phyloP scores from a whole-genome alignment of 1,140 invertebrate species.

The Drosophila jambulina region DNA sequence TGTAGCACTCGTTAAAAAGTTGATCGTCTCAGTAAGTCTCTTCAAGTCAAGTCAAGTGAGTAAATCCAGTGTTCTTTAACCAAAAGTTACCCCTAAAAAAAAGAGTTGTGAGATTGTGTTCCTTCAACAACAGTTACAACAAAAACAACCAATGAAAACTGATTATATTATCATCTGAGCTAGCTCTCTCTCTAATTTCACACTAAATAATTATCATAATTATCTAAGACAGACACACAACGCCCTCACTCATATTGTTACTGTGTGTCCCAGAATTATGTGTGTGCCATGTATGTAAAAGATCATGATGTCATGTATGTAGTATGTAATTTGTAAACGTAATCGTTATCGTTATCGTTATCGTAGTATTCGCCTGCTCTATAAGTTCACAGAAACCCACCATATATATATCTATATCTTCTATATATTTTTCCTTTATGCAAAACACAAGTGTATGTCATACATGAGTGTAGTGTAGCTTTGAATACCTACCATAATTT shows the following conservation, averaged over 20 bases:
- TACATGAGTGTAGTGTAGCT: slow-evolving; percentile 13
- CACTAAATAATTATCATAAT: neutral
- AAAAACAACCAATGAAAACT: slow-evolving; percentile 6
- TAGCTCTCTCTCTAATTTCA: slow-evolving; percentile 23
- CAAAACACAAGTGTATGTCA: slow-evolving; percentile 3
- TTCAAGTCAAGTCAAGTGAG: slow-evolving; percentile 36
- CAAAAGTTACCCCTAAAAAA: neutral
- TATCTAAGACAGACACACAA: slow-evolving; percentile 2
- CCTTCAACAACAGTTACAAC: slow-evolving; percentile 2
- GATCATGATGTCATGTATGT: slow-evolving; percentile 54
- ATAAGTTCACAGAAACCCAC: slow-evolving; percentile 1
- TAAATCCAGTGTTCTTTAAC: slow-evolving; percentile 12
- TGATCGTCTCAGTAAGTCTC: slow-evolving; percentile 21
- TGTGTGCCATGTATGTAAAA: slow-evolving; percentile 55
- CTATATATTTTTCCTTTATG: neutral
- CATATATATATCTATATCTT: neutral
- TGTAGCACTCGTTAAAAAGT: slow-evolving; percentile 6
- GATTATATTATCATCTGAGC: slow-evolving; percentile 11
- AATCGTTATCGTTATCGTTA: neutral
- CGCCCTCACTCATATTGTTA: slow-evolving; percentile 10
- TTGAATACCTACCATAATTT: slow-evolving; percentile 1
- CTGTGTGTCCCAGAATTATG: slow-evolving; percentile 18
- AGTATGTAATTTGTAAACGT: slow-evolving; percentile 43
- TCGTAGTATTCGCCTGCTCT: slow-evolving; percentile 26
- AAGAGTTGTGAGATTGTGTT: neutral